Conservation (phyloP, 2,888 invertebrate species). For the Nudaria mundana region DNA sequence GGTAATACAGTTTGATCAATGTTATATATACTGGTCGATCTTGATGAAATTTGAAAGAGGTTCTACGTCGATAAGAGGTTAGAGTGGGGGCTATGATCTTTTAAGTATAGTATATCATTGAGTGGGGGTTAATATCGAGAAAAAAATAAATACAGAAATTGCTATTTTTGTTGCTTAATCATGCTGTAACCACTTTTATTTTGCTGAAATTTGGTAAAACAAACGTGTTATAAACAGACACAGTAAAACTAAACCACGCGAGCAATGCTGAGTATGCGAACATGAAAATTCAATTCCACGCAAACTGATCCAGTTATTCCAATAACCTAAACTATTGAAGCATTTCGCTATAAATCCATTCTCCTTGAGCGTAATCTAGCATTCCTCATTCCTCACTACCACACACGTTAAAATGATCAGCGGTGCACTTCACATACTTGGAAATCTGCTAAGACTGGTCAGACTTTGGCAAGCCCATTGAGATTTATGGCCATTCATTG, state of each 20-base stretch:
- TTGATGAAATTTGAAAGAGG: too few relatives aligned
- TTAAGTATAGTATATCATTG: too few relatives aligned
- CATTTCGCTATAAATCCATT: not conserved
- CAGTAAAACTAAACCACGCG: too few relatives aligned
- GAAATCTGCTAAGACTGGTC: conserved; percentile 1
- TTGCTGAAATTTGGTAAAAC: not conserved
- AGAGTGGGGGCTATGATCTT: too few relatives aligned
- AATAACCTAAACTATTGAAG: not conserved
- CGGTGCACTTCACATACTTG: not conserved
- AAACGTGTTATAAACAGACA: not conserved
- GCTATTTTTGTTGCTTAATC: too few relatives aligned
- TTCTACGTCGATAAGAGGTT: too few relatives aligned
- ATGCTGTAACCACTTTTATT: too few relatives aligned
- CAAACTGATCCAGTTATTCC: not conserved
- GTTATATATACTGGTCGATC: too few relatives aligned
- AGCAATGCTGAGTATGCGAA: too few relatives aligned
- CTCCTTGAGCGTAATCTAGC: not conserved
- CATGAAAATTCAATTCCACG: not conserved
- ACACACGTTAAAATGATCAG: conserved; percentile 9
- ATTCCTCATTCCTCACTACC: not conserved
- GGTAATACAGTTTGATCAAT: too few relatives aligned
- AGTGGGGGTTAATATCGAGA: too few relatives aligned
- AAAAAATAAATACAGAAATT: too few relatives aligned
- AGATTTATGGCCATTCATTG: conserved; percentile 18
- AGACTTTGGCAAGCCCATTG: conserved; percentile 6